Conservation (phyloP, 92 coral and sea anemone genomes). For the Ricordea florida region DNA sequence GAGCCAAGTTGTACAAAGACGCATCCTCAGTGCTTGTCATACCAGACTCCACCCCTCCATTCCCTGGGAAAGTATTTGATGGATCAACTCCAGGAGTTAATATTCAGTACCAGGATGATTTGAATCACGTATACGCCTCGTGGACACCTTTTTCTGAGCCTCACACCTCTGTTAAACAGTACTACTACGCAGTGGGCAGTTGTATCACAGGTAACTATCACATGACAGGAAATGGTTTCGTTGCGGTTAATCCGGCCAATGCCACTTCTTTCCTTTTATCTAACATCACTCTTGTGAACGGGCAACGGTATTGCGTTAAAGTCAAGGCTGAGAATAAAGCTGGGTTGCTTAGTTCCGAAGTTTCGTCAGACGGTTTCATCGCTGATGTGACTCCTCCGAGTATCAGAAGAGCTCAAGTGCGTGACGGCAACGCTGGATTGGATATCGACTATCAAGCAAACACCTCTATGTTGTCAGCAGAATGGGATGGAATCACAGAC, state of each 20-base stretch:
- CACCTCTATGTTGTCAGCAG: constrained; percentile 68
- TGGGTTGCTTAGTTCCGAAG: constrained; percentile 68
- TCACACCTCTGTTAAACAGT: too few relatives aligned
- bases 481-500: constrained; percentile 83
- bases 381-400: constrained; percentile 81
- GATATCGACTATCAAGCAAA: constrained; percentile 86
- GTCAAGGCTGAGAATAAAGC: constrained; percentile 89
- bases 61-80: constrained; percentile 62
- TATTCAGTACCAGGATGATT: too few relatives aligned
- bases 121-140: too few relatives aligned
- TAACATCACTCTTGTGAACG: constrained; percentile 73
- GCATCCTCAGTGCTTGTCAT: constrained; percentile 66
- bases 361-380: constrained; percentile 83
- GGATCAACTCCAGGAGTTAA: constrained; percentile 58
- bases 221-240: too few relatives aligned
- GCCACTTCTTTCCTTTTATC: too few relatives aligned
- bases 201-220: too few relatives aligned
- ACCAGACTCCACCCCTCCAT: constrained; percentile 75
- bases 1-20: constrained; percentile 75
- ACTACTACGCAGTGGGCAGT: too few relatives aligned
- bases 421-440: constrained; percentile 71
- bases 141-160: too few relatives aligned
- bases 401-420: constrained; percentile 80
- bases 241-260: too few relatives aligned
- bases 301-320: constrained; percentile 85